These are phyloP conservation scores for Probosciger aterrimus DNA, from an alignment of 2,113 vertebrate species.

Conservation along the genomic window DNA sequence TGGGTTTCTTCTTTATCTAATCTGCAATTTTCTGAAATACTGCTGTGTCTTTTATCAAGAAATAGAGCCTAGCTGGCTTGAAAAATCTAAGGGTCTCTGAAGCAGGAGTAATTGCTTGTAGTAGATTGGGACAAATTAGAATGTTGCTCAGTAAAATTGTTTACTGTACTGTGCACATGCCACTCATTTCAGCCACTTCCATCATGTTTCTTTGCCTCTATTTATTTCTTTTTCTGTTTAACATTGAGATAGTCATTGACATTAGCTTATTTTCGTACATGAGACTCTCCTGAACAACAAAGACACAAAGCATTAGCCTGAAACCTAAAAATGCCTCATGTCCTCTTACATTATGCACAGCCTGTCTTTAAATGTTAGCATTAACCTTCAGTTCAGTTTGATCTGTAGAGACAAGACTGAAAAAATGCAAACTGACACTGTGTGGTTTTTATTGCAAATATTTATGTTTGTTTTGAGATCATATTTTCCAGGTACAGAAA, in stretches of 20 bases:
- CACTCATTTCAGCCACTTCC: slow-evolving; percentile 7
- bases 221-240: slow-evolving; percentile 21
- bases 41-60: slow-evolving; percentile 42
- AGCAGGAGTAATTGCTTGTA: slow-evolving; percentile 25
- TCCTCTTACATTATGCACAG: slow-evolving; percentile 31
- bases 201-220: background rate
- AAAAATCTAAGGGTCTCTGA: slow-evolving; percentile 25
- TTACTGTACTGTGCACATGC: background rate
- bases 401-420: background rate
- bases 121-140: slow-evolving; percentile 35
- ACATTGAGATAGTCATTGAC: background rate
- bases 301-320: slow-evolving; percentile 17
- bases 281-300: background rate
- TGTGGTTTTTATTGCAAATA: background rate
- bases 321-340: slow-evolving; percentile 24
- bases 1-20: slow-evolving; percentile 51
- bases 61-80: slow-evolving; percentile 31
- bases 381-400: slow-evolving; percentile 44
- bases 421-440: slow-evolving; percentile 6
- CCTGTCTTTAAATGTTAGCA: slow-evolving; percentile 46
- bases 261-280: slow-evolving; percentile 16
- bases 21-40: slow-evolving; percentile 55
- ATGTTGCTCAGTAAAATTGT: background rate
- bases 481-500: slow-evolving; percentile 31
- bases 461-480: slow-evolving; percentile 23